Evolutionary conservation across 1,140 invertebrate species (phyloP), one percentile per base, ranked within the genome.

Genomic region (Camponotus pennsylvanicus): DNA sequence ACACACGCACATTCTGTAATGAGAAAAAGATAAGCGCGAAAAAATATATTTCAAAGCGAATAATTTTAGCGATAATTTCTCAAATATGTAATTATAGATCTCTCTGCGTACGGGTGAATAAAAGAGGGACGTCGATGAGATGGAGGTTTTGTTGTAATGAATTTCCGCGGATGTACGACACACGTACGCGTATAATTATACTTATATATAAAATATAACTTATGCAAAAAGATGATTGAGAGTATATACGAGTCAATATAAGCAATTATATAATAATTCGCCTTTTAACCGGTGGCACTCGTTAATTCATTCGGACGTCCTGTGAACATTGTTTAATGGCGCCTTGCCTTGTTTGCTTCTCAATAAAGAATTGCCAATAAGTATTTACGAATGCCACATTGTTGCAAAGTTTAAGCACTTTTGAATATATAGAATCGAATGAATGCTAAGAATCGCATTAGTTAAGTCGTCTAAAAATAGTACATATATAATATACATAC

Each of bases 221-320:
- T 90, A 88, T 82, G 79, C 67, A 82, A 77, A 69, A 57, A 71
- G 57, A 90, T 86, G 66, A 87, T 45, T 86, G 77, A 80, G 91
- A 89, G 89, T 92, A 93, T 91, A 93, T 84, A 75, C 78, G 89
- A 94, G 93, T 94, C 93, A 94, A 94, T 94, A 94, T 87, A 90
- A 92, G 91, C 82, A 91, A 91, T 92, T 93, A 92, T 92, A 89
- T 93, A 89, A 91, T 91, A 89, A 91, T 91, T 91, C 86, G 87
- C 88, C 86, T 92, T 90, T 88, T 92, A 90, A 92, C 87, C 88
- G 87, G 92, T 92, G 91, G 89, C 82, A 89, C 89, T 91, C 91
- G 94, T 95, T 94, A 90, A 94, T 95, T 89, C 93, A 94, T 94
- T 94, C 94, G 94, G 94, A 94, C 91, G 92, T 94, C 91, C 92